Evolutionary conservation across 2,797 vertebrate genomes (phyloP).

Genomic region (Schizopygopsis malacanthus): DNA sequence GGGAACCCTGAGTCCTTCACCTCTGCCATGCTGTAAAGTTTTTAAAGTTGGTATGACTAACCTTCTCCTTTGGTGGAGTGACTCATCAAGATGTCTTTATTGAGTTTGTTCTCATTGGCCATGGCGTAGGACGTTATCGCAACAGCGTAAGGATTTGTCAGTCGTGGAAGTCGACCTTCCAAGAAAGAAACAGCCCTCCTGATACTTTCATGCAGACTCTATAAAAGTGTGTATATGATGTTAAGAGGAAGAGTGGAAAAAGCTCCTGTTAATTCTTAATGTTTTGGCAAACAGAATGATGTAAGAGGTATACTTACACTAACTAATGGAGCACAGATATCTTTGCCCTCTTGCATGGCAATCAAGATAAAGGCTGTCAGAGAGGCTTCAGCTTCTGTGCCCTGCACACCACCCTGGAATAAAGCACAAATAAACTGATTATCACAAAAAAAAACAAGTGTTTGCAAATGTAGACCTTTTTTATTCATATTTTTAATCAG

Average conservation of each 20-base stretch:
- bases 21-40: no score
- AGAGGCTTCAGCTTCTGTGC: slow-evolving; percentile 41
- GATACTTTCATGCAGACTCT: slow-evolving; percentile 76
- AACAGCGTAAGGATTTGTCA: slow-evolving; percentile 84
- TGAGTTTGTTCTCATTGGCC: slow-evolving; percentile 68
- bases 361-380: slow-evolving; percentile 83
- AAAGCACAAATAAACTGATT: not conserved
- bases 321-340: slow-evolving; percentile 70
- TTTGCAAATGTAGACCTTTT: no score
- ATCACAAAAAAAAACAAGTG: no score
- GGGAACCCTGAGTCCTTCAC: no score
- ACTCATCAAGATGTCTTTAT: slow-evolving; percentile 43
- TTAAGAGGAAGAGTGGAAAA: not conserved
- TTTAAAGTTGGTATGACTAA: not conserved
- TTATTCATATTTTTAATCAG: no score
- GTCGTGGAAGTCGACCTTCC: slow-evolving; percentile 59
- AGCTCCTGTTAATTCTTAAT: not conserved
- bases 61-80: slow-evolving; percentile 23
- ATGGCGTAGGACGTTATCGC: slow-evolving; percentile 86
- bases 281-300: not conserved
- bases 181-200: slow-evolving; percentile 77
- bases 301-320: slow-evolving; percentile 74
- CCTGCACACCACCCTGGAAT: slow-evolving; percentile 35
- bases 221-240: not conserved
- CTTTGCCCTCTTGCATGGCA: slow-evolving; percentile 78